Evolutionary conservation across 2,797 vertebrate species (phyloP).

Genomic region (Aldrovandia affinis): DNA sequence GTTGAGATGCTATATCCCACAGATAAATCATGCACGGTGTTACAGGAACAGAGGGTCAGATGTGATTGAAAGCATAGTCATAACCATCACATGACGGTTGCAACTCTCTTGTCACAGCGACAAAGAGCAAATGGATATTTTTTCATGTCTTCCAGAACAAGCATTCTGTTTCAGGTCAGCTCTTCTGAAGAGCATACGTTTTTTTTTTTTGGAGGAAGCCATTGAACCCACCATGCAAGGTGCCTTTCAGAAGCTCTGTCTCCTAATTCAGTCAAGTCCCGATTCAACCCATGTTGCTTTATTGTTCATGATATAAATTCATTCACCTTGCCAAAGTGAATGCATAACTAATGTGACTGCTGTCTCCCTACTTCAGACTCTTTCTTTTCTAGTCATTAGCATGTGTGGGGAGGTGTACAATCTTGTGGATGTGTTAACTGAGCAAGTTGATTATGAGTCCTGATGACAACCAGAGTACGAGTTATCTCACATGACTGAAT

Average conservation of each 20-base stretch:
- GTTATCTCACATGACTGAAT: background rate
- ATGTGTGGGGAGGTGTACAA: background rate
- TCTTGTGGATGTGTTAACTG: background rate
- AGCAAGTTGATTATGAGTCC: background rate
- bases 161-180: background rate
- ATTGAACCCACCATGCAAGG: background rate
- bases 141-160: background rate
- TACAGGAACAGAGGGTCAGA: background rate
- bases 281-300: background rate
- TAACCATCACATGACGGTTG: background rate
- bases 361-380: background rate
- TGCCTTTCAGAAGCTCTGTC: background rate
- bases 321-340: background rate
- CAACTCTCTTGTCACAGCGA: background rate
- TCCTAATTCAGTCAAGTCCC: background rate
- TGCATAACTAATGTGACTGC: background rate
- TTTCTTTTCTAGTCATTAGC: background rate
- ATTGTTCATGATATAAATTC: background rate
- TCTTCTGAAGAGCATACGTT: background rate
- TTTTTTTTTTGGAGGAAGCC: background rate
- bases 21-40: background rate
- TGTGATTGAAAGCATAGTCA: background rate
- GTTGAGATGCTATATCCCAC: background rate
- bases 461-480: background rate
- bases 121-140: background rate